A percentile compares a stretch with the other conserved stretches of the same genome.
phyloP scores from a whole-genome alignment of 2,888 invertebrate species.

The Ormyrus pomaceus region DNA sequence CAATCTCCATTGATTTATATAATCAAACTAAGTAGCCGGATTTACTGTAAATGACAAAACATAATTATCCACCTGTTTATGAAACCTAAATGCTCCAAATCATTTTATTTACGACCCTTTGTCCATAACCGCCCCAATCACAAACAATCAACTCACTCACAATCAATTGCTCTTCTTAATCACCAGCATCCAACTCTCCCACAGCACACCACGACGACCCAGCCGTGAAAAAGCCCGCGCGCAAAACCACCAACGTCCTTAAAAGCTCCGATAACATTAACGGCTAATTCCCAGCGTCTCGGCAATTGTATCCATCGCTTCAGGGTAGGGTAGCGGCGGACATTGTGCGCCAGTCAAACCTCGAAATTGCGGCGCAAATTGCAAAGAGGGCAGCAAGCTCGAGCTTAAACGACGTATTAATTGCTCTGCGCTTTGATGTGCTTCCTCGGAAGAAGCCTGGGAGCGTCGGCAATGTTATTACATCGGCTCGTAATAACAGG shows the following conservation, averaged over 20 bases:
- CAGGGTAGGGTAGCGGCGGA: conserved; percentile 35
- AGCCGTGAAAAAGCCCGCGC: no score
- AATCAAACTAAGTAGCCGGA: no score
- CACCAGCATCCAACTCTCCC: no score
- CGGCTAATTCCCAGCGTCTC: conserved; percentile 29
- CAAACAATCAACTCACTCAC: no score
- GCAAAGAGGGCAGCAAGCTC: not conserved
- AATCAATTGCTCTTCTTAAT: no score
- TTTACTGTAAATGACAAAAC: no score
- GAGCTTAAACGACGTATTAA: conserved; percentile 69
- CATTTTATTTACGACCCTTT: not conserved
- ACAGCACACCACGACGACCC: no score
- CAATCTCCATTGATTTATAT: no score
- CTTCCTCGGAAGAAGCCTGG: conserved; percentile 11
- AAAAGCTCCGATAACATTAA: conserved; percentile 31
- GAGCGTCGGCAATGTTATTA: conserved; percentile 31
- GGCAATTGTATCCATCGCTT: conserved; percentile 37
- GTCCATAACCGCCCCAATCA: not conserved
- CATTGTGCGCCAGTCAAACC: conserved; percentile 51
- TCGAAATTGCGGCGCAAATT: conserved; percentile 56
- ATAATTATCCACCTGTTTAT: no score
- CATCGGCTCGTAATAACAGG: conserved; percentile 26
- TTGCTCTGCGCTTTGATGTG: conserved; percentile 67
- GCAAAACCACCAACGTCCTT: no score
- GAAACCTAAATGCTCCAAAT: no score